Evolutionary conservation across 2,888 invertebrate species (phyloP), one percentile per base, ranked within the genome.

Genomic region (Stenotaenia linearis): DNA sequence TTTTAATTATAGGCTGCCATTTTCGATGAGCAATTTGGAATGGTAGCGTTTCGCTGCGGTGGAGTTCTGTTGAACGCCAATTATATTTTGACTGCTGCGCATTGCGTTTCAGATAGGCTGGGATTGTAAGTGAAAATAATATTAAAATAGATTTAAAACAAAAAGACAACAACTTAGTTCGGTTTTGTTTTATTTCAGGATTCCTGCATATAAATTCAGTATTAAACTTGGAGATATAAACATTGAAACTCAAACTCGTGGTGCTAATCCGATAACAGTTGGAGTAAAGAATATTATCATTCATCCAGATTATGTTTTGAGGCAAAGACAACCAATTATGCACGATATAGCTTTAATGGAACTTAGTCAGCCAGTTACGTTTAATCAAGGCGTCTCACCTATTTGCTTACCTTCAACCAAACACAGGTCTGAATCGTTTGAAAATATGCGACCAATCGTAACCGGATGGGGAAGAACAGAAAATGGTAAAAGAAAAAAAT

Each of bases 401-500:
- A 78, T 78, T 78, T 78, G 78, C 37, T 21, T 78, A 18, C 78
- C 78, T 25, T 25, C 23, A 7, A 10, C 9, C 6, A 56, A 23
- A n/a, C 18, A 78, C 18, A 25, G 15, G 18, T 3, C 50, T 18
- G 18, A 30, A 32, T 21, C 61, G 18, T 78, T 78, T 37, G 78
- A 32, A 9, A 56, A 56, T 6, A 78, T 9, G 56, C 30, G 3
- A 10, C 78, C 78, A 2, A 25, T 9, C 28, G 78, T 78, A 9
- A 61, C 21, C 12, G 78, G 78, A 30, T 78, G 78, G 78, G 78
- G 78, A 61, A 78, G 18, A 37, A 78, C 69, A 1, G 78, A 61
- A 78, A 56, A 23, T 30, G 61, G 78, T 78, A 61, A 78, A 15
- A 75, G 25, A 12, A 25, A 69, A 28, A 1, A 50, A 21, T 12